Evolutionary conservation across 2,797 vertebrate species (phyloP), one percentile per base, ranked within the genome.

Genomic region (Coregonus sp.): DNA sequence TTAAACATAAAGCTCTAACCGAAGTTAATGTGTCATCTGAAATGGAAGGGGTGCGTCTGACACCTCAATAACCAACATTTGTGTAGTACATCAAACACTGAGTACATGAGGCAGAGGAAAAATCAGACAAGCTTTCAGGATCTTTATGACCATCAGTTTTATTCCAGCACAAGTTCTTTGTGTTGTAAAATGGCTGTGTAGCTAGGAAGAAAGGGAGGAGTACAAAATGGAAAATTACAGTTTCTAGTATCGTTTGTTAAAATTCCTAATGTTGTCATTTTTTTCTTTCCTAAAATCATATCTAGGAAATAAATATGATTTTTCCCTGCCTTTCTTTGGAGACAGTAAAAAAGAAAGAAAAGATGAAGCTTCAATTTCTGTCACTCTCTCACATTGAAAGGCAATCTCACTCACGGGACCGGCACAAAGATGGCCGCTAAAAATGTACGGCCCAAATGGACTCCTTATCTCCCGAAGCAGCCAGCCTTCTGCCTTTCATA

Each of bases 151-250:
- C 75, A 85, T 84, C 54, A 75, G 88, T 92, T 95, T 95, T 95
- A 94, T 94, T 94, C 93, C 93, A 95, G 92, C 94, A 94, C 92
- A 94, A 92, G 89, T 91, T 91, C 80, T 90, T 86, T 90, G 92
- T 94, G 91, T 93, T 91, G 92, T 94, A 93, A 95, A 95, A 94
- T 94, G 91, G 91, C 91, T 92, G 93, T 93, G 90, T 86, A 92
- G 90, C 91, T 93, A 93, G 89, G 90, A 94, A 90, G 92, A 92
- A 88, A 92, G 92, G 90, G 91, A 92, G 91, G 91, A 92, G 91
- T 94, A 94, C 92, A 94, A 94, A 95, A 94, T 92, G 90, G 89
- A 90, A 93, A 94, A 91, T 89, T 87, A 93, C 90, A 93, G 85
- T 87, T 25, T 92, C 90, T 92, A 94, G 82, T 88, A 90, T 87